Percentiles rank a stretch among this genome's conserved stretches.
Conservation (phyloP, 2,888 invertebrate species). For the Drosophila robusta region DNA sequence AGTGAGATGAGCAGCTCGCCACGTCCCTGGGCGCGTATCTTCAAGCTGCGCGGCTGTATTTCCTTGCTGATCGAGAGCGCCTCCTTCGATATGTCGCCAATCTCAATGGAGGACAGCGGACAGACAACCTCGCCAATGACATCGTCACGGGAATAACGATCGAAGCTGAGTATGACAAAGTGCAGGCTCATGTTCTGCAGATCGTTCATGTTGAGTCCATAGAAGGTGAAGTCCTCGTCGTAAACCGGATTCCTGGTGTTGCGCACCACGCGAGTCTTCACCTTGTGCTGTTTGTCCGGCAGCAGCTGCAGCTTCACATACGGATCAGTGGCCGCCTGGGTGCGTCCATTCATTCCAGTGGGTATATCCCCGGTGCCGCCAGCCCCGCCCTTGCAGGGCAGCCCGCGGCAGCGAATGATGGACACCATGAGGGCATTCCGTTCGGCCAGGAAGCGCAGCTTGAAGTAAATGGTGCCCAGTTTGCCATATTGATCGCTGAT, state of each 20-base stretch:
- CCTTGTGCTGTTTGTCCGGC: slow-evolving; percentile 99
- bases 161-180: slow-evolving; percentile 97
- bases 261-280: slow-evolving; percentile 97
- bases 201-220: slow-evolving; percentile 95
- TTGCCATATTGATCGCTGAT: slow-evolving; percentile 87
- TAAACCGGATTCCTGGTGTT: slow-evolving; percentile 98
- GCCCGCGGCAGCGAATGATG: slow-evolving; percentile 94
- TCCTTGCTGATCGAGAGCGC: slow-evolving; percentile 94
- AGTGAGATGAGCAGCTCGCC: slow-evolving; percentile 98
- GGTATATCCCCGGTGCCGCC: slow-evolving; percentile 87
- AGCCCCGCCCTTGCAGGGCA: slow-evolving; percentile 88
- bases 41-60: slow-evolving; percentile 96
- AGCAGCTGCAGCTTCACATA: slow-evolving; percentile 98
- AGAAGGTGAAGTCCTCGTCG: slow-evolving; percentile 99
- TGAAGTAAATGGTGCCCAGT: slow-evolving; percentile 95
- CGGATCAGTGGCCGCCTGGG: slow-evolving; percentile 89
- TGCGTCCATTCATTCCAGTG: slow-evolving; percentile 84
- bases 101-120: slow-evolving; percentile 88
- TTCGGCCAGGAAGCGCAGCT: slow-evolving; percentile 94
- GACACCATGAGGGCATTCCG: slow-evolving; percentile 96
- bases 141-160: slow-evolving; percentile 98
- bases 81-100: slow-evolving; percentile 90
- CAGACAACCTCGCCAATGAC: slow-evolving; percentile 99
- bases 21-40: slow-evolving; percentile 96
- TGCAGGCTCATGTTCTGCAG: slow-evolving; percentile 95